These are phyloP conservation scores for Trematomus loennbergii DNA, from an alignment of 2,113 vertebrate genomes.

Conservation along the genomic window DNA sequence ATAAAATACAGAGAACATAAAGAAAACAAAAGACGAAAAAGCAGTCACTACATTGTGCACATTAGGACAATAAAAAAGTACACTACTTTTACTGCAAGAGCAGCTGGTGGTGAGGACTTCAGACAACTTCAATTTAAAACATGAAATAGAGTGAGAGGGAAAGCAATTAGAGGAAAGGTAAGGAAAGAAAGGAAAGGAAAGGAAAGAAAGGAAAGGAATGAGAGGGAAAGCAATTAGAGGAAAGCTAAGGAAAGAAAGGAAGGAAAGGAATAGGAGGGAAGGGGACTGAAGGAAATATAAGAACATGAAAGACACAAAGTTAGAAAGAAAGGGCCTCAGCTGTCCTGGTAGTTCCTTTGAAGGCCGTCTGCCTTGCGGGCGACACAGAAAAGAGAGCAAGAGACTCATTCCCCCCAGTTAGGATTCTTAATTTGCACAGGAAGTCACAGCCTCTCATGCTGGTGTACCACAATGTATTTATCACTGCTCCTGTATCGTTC, in stretches of 20 bases:
- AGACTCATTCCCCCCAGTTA: conserved; percentile 1
- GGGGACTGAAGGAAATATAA: rapidly evolving
- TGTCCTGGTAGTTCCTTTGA: conserved; percentile 16
- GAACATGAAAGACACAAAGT: background rate
- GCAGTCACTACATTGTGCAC: too few species aligned
- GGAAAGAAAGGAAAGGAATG: too few species aligned
- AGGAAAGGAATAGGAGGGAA: rapidly evolving
- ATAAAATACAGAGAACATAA: too few species aligned
- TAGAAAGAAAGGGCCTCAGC: background rate
- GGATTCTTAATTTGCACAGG: conserved; percentile 32
- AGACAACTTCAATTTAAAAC: too few species aligned
- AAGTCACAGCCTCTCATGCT: conserved; percentile 38
- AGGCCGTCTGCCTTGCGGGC: background rate
- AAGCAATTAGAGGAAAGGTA: rapidly evolving
- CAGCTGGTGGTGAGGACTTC: too few species aligned
- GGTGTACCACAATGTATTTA: conserved; percentile 15
- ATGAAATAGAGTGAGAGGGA: too few species aligned
- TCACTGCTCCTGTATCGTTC: background rate
- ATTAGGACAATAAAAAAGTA: too few species aligned
- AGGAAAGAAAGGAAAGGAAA: too few species aligned
- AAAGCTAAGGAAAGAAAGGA: too few species aligned
- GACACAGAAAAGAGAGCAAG: conserved; percentile 3
- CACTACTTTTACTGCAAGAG: too few species aligned
- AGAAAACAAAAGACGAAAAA: too few species aligned
- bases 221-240: too few species aligned